A percentile compares a stretch with the other conserved stretches of the same genome.
Evolutionary conservation across 2,888 invertebrate species (phyloP).

Genomic region (Melieria omissa): DNA sequence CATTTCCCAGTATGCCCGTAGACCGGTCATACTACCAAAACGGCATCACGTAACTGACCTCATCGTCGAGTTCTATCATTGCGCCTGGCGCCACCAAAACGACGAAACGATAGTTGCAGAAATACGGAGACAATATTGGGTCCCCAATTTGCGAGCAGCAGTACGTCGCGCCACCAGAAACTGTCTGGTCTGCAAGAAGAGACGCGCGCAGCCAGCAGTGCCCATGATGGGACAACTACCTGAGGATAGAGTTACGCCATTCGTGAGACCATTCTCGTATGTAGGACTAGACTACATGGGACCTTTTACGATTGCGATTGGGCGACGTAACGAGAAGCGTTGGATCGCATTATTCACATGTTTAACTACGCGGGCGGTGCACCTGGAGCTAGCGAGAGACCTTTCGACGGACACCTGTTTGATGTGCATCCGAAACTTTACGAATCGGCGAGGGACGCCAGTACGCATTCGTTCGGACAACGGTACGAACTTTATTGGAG

Average conservation of each 20-base stretch:
- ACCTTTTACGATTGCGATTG: slow-evolving; percentile 6
- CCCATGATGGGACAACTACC: neutral
- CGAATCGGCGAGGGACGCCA: slow-evolving; percentile 31
- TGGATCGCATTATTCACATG: slow-evolving; percentile 38
- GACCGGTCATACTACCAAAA: neutral
- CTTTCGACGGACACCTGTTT: slow-evolving; percentile 43
- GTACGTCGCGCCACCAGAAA: no score
- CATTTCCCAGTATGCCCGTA: neutral
- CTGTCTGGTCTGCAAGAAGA: no score
- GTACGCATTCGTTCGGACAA: slow-evolving; percentile 35
- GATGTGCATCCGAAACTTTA: slow-evolving; percentile 42
- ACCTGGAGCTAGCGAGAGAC: slow-evolving; percentile 37
- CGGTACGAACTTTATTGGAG: slow-evolving; percentile 34
- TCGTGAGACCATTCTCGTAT: neutral
- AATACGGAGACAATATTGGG: no score
- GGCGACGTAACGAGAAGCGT: slow-evolving; percentile 25
- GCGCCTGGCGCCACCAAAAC: slow-evolving; percentile 1
- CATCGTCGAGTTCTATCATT: neutral
- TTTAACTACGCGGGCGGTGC: slow-evolving; percentile 37
- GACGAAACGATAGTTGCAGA: slow-evolving; percentile 2
- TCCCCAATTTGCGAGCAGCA: no score
- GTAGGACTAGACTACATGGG: neutral
- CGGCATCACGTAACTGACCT: slow-evolving; percentile 5
- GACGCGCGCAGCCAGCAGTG: no score
- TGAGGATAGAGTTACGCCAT: neutral